phyloP scores from a whole-genome alignment of 30 jellyfish, hydroid and myxozoan species.

The Cassiopea xamachana region DNA sequence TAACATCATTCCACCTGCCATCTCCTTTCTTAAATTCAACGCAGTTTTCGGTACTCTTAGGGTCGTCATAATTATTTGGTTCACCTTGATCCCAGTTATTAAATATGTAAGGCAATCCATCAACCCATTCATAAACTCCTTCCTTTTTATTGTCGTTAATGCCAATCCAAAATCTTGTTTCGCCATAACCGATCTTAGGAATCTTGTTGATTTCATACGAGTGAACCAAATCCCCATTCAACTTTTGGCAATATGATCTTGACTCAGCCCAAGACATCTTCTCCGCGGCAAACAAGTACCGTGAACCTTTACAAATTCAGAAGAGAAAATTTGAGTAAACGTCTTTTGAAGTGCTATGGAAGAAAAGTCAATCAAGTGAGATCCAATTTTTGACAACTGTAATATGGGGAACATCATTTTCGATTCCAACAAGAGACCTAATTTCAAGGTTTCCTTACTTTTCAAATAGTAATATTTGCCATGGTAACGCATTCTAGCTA shows the following conservation, averaged over 20 bases:
- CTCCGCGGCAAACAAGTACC: neutral
- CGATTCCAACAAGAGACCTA: no score
- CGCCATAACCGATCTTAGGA: neutral
- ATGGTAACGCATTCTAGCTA: no score
- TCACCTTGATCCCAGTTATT: slow-evolving; percentile 8
- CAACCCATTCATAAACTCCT: slow-evolving; percentile 6
- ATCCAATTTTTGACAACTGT: no score
- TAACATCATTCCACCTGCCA: neutral
- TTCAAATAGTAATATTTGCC: no score
- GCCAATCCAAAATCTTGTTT: slow-evolving; percentile 10
- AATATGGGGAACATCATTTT: no score
- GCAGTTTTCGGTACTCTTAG: neutral
- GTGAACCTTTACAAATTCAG: neutral
- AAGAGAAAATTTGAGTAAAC: neutral
- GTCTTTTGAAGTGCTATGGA: neutral
- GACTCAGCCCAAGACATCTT: neutral
- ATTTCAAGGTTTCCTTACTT: no score
- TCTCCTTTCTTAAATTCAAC: neutral
- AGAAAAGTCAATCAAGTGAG: no score
- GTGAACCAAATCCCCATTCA: neutral
- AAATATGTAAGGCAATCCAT: neutral
- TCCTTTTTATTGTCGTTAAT: neutral
- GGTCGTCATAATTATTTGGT: neutral
- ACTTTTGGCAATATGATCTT: neutral
- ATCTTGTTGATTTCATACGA: neutral